Base-by-base conservation (phyloP, 1,140 invertebrate species). In the Lanistes nyassanus region DNA sequence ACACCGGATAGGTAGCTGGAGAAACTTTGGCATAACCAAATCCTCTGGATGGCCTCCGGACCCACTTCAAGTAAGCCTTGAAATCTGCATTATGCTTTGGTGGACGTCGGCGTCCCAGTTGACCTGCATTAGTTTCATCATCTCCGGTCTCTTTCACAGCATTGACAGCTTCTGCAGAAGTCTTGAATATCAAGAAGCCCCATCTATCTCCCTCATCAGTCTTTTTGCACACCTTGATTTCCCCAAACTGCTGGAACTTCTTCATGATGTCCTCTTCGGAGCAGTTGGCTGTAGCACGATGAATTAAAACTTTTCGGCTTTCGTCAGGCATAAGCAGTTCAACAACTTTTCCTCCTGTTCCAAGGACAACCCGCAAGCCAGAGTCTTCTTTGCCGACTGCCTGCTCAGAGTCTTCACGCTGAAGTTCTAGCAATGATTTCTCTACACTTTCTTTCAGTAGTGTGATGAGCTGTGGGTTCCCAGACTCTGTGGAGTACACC, bases 21-120 rank as follows among this genome's bases (percentile, higher is more conserved):
- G 66, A 53, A 9, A 78, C n/a, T 21, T 60, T 39, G 0, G 80
- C 79, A 73, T 76, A 82, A 21, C 80, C 84, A 74, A 71, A 69
- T 21, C 81, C 83, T n/a, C 69, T 78, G 16, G 77, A 75, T 7
- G 70, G 70, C 39, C 83, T 62, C 65, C 79, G 70, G 56, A 77
- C 80, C 85, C 85, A 86, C 5, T 66, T 75, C n/a, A 86, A 39
- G 36, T 75, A 80, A 26, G 80, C 75, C 62, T 76, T 78, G 69
- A 84, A 84, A 39, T 69, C 67, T 55, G 71, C 71, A 0, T 77
- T 58, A 26, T 81, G 56, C 29, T 53, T 64, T 0, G 53, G 21
- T 31, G 39, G 37, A 26, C 36, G 47, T 62, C 62, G n/a, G 37
- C 60, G 51, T 60, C 77, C 75, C 23, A 69, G 23, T 34, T 66